Conservation (phyloP, 2,797 vertebrate species). For the Chelon labrosus region DNA sequence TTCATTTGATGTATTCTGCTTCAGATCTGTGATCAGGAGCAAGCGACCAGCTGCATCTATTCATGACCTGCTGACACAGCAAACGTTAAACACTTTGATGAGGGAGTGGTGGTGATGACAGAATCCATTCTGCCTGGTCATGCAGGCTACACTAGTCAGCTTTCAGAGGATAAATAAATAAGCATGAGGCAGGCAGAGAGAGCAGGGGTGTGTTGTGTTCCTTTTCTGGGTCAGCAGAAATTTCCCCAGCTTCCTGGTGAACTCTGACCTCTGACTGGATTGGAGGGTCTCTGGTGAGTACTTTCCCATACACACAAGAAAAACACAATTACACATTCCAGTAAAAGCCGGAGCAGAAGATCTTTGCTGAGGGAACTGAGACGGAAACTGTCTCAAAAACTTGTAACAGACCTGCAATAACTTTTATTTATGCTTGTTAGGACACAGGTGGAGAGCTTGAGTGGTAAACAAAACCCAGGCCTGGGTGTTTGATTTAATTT, state of each 20-base stretch:
- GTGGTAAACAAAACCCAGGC: constrained; percentile 18
- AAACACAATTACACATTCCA: background rate
- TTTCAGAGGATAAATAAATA: constrained; percentile 55
- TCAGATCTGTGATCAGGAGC: background rate
- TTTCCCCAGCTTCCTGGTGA: constrained; percentile 21
- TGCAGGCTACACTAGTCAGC: constrained; percentile 24
- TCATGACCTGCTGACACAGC: constrained; percentile 56
- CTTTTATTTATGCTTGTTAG: background rate
- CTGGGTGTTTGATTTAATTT: constrained; percentile 14
- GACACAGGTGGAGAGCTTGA: constrained; percentile 1
- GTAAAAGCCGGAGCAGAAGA: constrained; percentile 24
- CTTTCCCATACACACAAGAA: constrained; percentile 21
- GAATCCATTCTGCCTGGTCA: constrained; percentile 37
- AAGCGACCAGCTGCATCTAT: constrained; percentile 7
- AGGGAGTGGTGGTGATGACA: constrained; percentile 21
- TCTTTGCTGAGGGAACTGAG: background rate
- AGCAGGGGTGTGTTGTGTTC: constrained; percentile 1
- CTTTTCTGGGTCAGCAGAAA: constrained; percentile 30
- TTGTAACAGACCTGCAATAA: background rate
- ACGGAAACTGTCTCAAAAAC: background rate
- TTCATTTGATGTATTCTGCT: constrained; percentile 16
- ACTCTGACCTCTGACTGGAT: constrained; percentile 36
- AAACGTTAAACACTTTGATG: constrained; percentile 29
- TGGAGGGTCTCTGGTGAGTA: constrained; percentile 7
- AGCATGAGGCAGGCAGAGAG: constrained; percentile 17